Conservation (phyloP, 2,797 vertebrate species). For the Poeciliopsis paucimaculata region DNA sequence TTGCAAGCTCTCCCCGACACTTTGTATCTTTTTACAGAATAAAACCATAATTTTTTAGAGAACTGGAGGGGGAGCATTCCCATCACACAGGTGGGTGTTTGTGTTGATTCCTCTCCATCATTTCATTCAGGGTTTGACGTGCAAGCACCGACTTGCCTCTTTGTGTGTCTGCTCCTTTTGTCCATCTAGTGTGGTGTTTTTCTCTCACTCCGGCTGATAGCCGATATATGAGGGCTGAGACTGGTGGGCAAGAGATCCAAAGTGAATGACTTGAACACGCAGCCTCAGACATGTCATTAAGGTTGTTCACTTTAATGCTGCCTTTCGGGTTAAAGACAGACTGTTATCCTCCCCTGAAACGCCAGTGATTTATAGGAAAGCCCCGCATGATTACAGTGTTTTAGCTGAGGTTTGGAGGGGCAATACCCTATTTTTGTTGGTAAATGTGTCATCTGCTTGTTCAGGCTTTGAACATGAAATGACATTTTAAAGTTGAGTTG, state of each 20-base stretch:
- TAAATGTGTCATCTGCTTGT: constrained; percentile 42
- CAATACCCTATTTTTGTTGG: constrained; percentile 53
- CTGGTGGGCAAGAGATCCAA: constrained; percentile 61
- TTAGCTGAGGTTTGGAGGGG: constrained; percentile 49
- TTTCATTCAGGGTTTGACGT: constrained; percentile 23
- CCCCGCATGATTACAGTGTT: constrained; percentile 65
- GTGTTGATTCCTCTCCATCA: constrained; percentile 18
- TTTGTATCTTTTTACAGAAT: constrained; percentile 9
- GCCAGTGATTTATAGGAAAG: constrained; percentile 62
- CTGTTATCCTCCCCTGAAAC: constrained; percentile 59
- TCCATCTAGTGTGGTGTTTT: constrained; percentile 28
- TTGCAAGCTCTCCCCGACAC: constrained; percentile 12
- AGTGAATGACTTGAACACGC: constrained; percentile 58
- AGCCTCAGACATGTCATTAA: constrained; percentile 71
- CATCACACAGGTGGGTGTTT: background rate
- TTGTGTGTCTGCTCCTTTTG: constrained; percentile 18
- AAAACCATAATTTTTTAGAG: constrained; percentile 5
- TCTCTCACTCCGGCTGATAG: constrained; percentile 43
- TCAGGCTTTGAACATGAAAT: constrained; percentile 34
- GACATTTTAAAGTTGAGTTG: constrained; percentile 12
- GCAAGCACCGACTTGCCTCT: constrained; percentile 48
- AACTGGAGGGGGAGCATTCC: background rate
- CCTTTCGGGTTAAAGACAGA: constrained; percentile 55
- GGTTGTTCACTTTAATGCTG: constrained; percentile 69
- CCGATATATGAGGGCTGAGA: constrained; percentile 48